Conservation (phyloP, 2,888 invertebrate genomes). For the Pasiphila rectangulata region DNA sequence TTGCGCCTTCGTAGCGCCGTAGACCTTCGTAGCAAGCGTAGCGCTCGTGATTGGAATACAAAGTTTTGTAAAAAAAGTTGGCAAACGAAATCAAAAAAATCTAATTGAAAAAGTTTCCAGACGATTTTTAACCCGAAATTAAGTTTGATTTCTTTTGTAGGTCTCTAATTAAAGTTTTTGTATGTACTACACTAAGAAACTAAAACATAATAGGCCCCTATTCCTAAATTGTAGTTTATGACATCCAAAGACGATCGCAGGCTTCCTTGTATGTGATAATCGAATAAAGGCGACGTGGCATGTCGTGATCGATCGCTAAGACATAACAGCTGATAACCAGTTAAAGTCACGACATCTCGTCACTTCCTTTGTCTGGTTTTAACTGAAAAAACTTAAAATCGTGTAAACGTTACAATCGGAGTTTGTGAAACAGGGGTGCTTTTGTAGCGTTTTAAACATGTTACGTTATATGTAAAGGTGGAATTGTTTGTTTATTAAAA, state of each 20-base stretch:
- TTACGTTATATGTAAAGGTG: too few relatives aligned
- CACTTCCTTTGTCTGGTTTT: constrained; percentile 17
- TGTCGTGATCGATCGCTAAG: constrained; percentile 41
- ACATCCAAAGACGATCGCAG: too few relatives aligned
- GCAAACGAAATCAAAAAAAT: not conserved
- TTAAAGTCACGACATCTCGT: constrained; percentile 36
- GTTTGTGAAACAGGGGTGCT: too few relatives aligned
- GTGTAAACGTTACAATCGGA: too few relatives aligned
- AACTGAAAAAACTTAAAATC: constrained; percentile 18
- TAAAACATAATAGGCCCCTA: too few relatives aligned
- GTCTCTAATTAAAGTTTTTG: not conserved
- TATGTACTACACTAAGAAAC: not conserved
- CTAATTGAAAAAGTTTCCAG: constrained; percentile 36
- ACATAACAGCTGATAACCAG: constrained; percentile 37
- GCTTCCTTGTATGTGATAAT: constrained; percentile 41
- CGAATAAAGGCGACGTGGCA: constrained; percentile 36
- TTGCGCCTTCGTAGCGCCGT: constrained; percentile 22
- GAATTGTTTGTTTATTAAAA: too few relatives aligned
- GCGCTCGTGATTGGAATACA: constrained; percentile 20
- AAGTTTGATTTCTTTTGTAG: constrained; percentile 3
- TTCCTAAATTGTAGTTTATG: too few relatives aligned
- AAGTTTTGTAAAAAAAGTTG: not conserved
- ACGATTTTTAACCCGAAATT: constrained; percentile 14
- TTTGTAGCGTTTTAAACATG: too few relatives aligned
- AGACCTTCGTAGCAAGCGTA: constrained; percentile 37